These are phyloP conservation scores for Abrostola tripartita DNA, from an alignment of 2,888 invertebrate species.

Conservation along the genomic window DNA sequence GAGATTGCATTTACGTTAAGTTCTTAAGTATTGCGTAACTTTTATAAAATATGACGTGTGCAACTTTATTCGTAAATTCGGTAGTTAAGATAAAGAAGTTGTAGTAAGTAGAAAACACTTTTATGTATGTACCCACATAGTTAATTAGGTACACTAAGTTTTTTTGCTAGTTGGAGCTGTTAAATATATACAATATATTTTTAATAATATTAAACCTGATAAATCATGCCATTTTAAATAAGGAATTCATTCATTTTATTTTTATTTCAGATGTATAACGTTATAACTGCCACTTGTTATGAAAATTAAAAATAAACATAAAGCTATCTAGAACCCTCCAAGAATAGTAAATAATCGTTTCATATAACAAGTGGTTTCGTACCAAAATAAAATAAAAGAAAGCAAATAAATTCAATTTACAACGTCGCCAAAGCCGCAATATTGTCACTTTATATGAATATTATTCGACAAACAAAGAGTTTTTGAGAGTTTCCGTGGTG, in stretches of 20 bases:
- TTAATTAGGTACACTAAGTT: neutral
- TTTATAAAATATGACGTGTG: neutral
- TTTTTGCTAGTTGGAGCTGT: neutral
- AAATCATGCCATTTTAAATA: neutral
- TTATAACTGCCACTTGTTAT: too few species aligned
- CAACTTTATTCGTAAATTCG: slow-evolving; percentile 3
- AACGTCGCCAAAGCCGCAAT: slow-evolving; percentile 35
- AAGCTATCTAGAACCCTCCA: too few species aligned
- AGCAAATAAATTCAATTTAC: slow-evolving; percentile 39
- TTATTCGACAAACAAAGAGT: slow-evolving; percentile 40
- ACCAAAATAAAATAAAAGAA: slow-evolving; percentile 25
- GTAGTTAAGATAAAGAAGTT: neutral
- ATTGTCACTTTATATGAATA: slow-evolving; percentile 42
- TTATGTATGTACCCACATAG: neutral
- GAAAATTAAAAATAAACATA: too few species aligned
- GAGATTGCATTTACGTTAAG: slow-evolving; percentile 6
- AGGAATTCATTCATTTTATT: too few species aligned
- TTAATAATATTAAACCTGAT: neutral
- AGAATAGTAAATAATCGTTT: slow-evolving; percentile 19
- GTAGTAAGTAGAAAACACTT: neutral
- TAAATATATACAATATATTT: too few species aligned
- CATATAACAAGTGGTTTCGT: slow-evolving; percentile 24
- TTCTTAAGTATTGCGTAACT: slow-evolving; percentile 9
- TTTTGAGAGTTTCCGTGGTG: slow-evolving; percentile 24
- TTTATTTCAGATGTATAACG: too few species aligned